A percentile compares a stretch with the other conserved stretches of the same genome.
Conservation (phyloP, 2,113 vertebrate species). For the Cisticola juncidis region DNA sequence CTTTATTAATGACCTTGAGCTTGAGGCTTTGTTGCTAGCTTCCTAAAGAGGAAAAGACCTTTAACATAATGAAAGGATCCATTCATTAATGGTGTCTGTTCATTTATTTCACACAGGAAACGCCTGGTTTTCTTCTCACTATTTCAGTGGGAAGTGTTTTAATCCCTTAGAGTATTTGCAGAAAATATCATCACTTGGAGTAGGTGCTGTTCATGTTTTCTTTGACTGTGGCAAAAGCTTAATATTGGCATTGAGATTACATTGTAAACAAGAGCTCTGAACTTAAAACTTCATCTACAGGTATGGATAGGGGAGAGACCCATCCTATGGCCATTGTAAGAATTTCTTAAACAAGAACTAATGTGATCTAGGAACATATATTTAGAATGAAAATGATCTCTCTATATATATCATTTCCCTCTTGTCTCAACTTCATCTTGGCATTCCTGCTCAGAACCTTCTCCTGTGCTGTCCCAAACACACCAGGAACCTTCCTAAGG, state of each 20-base stretch:
- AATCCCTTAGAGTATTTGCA: not conserved
- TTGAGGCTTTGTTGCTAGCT: not conserved
- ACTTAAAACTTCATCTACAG: not conserved
- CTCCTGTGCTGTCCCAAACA: not conserved
- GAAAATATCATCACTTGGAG: not conserved
- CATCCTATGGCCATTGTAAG: not conserved
- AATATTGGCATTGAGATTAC: not conserved
- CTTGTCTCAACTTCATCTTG: not conserved
- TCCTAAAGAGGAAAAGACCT: not conserved
- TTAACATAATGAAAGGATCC: not conserved
- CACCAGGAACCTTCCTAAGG: not conserved
- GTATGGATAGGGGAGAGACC: not conserved
- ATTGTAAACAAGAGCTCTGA: not conserved
- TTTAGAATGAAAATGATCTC: not conserved
- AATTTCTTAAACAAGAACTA: not conserved
- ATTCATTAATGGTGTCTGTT: not conserved
- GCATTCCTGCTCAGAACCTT: not conserved
- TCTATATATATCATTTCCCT: fast-evolving
- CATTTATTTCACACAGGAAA: not conserved
- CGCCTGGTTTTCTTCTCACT: not conserved
- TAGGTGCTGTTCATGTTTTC: not conserved
- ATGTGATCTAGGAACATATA: fast-evolving
- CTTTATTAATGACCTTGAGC: not conserved
- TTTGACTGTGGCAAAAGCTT: not conserved
- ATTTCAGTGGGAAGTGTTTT: not conserved